Conservation (phyloP, 2,797 vertebrate genomes). For the Coregonus ussuriensis region DNA sequence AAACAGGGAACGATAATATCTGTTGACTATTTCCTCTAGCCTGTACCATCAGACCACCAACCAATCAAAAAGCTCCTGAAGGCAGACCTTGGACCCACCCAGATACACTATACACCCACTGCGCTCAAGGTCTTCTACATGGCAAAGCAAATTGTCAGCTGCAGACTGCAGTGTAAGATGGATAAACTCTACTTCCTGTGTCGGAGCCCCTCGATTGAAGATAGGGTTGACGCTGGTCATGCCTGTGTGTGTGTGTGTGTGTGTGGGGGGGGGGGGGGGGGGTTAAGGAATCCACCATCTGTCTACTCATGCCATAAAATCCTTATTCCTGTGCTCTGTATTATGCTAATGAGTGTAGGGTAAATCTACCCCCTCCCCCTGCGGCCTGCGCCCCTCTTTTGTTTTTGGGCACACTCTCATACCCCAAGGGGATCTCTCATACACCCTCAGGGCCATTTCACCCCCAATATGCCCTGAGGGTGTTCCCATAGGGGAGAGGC, state of each 20-base stretch:
- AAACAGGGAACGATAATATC: no score
- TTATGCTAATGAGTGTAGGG: conserved; percentile 36
- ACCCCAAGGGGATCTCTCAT: conserved; percentile 14
- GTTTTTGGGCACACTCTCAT: conserved; percentile 7
- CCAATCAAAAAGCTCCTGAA: no score
- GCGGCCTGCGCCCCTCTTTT: conserved; percentile 14
- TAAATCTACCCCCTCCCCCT: not conserved
- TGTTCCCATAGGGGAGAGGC: not conserved
- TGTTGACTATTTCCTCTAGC: no score
- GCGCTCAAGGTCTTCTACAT: not conserved
- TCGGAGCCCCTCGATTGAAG: conserved; percentile 22
- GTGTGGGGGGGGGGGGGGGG: no score
- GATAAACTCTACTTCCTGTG: conserved; percentile 1
- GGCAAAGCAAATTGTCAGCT: not conserved
- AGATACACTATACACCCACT: not conserved
- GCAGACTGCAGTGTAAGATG: not conserved
- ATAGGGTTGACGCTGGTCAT: conserved; percentile 27
- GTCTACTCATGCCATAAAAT: conserved; percentile 25
- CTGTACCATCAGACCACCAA: no score
- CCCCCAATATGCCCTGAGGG: not conserved
- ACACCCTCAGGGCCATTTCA: not conserved
- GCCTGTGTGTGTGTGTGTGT: conserved; percentile 11
- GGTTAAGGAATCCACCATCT: not conserved
- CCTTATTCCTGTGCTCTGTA: conserved; percentile 26
- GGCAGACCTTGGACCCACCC: not conserved